Base-by-base conservation (phyloP, 2,888 invertebrate species). In the Drepanosiphum platanoidis region DNA sequence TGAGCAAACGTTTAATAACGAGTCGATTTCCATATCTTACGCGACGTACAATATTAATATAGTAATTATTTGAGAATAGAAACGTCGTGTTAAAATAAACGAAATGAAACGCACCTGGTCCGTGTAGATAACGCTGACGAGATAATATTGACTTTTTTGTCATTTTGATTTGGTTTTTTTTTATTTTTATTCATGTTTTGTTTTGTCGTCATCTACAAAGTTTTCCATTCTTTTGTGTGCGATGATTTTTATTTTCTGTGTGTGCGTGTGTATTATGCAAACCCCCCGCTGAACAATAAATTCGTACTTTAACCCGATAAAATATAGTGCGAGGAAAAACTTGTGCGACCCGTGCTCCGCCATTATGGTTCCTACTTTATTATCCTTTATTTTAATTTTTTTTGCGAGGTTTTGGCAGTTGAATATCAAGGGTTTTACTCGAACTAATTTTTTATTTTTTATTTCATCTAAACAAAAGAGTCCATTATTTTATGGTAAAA, bases 371-470 rank as follows among this genome's bases (percentile, higher is more conserved):
- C 11, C 13, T 13, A 30, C 64, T 32, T 66, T 42, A 78, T 78
- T 36, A 71, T 71, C n/a, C 71, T 39, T 39, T 64, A 42, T 78
- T 64, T n/a, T 75, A 58, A 75, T 75, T 15, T 58, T 75, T 8
- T 39, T 64, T 30, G n/a, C 58, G 1, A 22, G 4, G 61, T 77
- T 74, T 77, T 61, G 18, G 39, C 39, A 42, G 27, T 39, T 18
- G 39, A 64, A 64, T 78, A 18, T 78, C 34, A 11, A 30, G 13
- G 30, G 22, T 30, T 32, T 66, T 13, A 64, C 22, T 1, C 27
- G 32, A 22, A 64, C 39, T 42, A 66, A 13, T 42, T 64, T 58
- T 75, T 13, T 42, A 66, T 7, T 42, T 64, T 58, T 75, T 13
- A n/a, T 34, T 58, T 58, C 11, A n/a, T 22, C 52, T 18, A 52